Evolutionary conservation across 1,140 invertebrate species (phyloP).

Genomic region (Amphibalanus amphitrite): DNA sequence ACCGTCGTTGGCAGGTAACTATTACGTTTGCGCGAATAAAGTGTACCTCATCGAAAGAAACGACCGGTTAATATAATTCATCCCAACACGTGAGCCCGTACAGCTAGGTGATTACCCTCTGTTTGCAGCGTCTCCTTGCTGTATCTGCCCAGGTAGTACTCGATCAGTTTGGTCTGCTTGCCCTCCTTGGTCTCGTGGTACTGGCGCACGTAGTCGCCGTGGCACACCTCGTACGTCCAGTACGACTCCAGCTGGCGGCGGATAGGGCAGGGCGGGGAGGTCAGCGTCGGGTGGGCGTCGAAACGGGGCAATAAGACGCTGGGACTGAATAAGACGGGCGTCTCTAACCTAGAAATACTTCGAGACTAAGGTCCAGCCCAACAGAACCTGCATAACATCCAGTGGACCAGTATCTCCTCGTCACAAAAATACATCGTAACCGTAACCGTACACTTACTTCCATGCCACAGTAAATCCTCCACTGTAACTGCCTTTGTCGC

Average conservation of each 20-base stretch:
- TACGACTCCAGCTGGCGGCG: conserved; percentile 61
- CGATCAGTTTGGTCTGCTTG: conserved; percentile 57
- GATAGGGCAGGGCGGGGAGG: conserved; percentile 12
- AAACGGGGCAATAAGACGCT: neutral
- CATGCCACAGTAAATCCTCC: no score
- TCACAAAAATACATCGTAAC: conserved; percentile 3
- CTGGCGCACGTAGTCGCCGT: conserved; percentile 73
- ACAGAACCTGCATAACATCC: conserved; percentile 11
- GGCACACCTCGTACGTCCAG: conserved; percentile 95
- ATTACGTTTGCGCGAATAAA: no score
- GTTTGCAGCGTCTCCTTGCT: no score
- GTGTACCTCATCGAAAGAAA: no score
- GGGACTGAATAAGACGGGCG: conserved; percentile 7
- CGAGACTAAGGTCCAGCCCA: conserved; percentile 6
- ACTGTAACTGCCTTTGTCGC: no score
- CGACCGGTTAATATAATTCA: no score
- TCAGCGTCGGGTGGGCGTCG: neutral
- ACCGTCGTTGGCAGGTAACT: no score
- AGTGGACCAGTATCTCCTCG: conserved; percentile 4
- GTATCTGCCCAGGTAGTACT: conserved; percentile 57
- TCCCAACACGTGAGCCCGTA: no score
- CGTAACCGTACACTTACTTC: neutral
- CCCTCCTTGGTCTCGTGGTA: conserved; percentile 77
- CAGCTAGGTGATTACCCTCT: no score
- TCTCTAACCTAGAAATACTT: conserved; percentile 9